phyloP scores from a whole-genome alignment of 64 coral and sea anemone genomes.

The Cladopsammia gracilis region DNA sequence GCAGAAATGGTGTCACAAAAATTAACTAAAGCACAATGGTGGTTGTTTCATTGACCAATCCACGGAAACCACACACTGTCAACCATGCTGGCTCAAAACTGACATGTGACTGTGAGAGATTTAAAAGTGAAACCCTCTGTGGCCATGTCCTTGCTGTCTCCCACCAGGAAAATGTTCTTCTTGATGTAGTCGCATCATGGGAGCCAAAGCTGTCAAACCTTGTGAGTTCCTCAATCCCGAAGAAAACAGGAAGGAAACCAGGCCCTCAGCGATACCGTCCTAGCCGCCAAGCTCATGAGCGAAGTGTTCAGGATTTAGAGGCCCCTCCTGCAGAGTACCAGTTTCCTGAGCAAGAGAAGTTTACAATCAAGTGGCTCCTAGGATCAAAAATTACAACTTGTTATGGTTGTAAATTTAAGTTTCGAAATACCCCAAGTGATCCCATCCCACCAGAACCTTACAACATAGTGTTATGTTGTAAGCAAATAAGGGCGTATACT shows the following conservation, averaged over 20 bases:
- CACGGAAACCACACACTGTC: constrained; percentile 9
- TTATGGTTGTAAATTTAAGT: constrained; percentile 43
- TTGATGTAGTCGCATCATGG: constrained; percentile 22
- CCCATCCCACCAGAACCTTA: constrained; percentile 54
- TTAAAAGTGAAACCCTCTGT: constrained; percentile 34
- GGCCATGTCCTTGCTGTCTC: constrained; percentile 13
- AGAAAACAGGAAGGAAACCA: constrained; percentile 67
- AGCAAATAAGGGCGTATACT: constrained; percentile 43
- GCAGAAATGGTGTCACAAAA: constrained; percentile 6
- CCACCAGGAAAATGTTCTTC: not conserved
- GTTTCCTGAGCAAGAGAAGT: constrained; percentile 5
- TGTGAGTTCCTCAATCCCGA: constrained; percentile 21
- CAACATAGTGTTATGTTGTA: constrained; percentile 36
- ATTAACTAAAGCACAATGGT: constrained; percentile 7
- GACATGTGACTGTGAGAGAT: constrained; percentile 6
- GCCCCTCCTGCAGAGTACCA: constrained; percentile 13
- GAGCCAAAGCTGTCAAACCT: constrained; percentile 11
- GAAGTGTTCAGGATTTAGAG: constrained; percentile 39
- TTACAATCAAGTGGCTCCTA: constrained; percentile 30
- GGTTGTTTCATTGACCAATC: constrained; percentile 1
- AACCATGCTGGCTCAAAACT: constrained; percentile 15
- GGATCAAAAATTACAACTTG: constrained; percentile 49
- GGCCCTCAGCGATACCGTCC: constrained; percentile 56
- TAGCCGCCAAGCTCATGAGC: constrained; percentile 26
- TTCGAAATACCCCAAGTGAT: constrained; percentile 38